These are phyloP conservation scores for Sesamia inferens DNA, from an alignment of 2,888 invertebrate genomes.

Conservation along the genomic window DNA sequence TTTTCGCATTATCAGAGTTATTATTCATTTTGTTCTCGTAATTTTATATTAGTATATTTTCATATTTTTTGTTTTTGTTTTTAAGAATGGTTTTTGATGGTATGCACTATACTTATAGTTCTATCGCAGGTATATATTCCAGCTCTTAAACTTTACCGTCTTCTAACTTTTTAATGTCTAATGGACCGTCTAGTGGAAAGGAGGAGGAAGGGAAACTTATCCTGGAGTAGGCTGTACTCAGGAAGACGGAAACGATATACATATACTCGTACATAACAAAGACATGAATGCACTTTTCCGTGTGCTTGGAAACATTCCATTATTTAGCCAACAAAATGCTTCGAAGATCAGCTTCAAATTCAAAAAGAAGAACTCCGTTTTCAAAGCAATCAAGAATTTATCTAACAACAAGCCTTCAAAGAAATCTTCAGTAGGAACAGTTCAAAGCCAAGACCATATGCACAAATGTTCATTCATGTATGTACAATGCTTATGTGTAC, in stretches of 20 bases:
- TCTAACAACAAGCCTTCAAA: not conserved
- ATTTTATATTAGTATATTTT: too few relatives aligned
- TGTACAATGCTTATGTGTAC: not conserved
- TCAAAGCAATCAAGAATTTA: not conserved
- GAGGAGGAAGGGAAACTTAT: too few relatives aligned
- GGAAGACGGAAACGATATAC: not conserved
- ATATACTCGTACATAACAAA: not conserved
- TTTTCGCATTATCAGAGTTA: too few relatives aligned
- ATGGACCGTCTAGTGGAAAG: not conserved
- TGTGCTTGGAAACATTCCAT: not conserved
- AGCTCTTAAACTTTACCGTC: not conserved
- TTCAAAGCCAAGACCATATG: not conserved
- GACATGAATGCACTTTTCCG: constrained; percentile 4
- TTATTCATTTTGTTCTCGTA: too few relatives aligned
- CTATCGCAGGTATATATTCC: not conserved
- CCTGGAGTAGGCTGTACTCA: not conserved
- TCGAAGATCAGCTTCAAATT: not conserved
- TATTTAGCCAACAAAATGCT: not conserved
- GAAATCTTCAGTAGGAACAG: not conserved
- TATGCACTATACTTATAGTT: too few relatives aligned
- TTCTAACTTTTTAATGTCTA: not conserved
- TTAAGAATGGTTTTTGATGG: too few relatives aligned
- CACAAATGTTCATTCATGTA: constrained; percentile 3
- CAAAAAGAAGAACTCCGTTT: not conserved
- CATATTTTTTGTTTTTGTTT: too few relatives aligned